phyloP scores from a whole-genome alignment of 2,888 invertebrate species.

The Bombyx huttoni region DNA sequence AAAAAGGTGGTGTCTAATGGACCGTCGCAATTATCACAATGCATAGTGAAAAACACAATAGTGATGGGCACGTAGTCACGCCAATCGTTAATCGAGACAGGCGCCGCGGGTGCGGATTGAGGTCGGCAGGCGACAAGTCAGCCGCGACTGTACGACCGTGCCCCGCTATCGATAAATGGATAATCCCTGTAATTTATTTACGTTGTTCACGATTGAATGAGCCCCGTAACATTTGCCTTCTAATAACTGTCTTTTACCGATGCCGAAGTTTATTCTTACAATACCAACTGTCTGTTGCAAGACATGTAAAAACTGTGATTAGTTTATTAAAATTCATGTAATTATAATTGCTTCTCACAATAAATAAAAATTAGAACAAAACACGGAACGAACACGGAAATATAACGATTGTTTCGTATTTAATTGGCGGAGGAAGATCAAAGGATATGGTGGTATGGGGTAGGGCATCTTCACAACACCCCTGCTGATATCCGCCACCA shows the following conservation, averaged over 20 bases:
- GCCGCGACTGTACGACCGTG: conserved; percentile 25
- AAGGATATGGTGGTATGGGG: too few species aligned
- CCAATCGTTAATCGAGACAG: conserved; percentile 43
- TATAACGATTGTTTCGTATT: too few species aligned
- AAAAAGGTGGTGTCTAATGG: conserved; percentile 10
- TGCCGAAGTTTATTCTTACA: not conserved
- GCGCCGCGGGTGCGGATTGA: conserved; percentile 39
- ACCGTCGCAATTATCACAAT: conserved; percentile 23
- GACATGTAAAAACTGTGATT: too few species aligned
- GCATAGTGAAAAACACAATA: conserved; percentile 41
- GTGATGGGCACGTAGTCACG: conserved; percentile 42
- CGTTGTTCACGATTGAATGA: conserved; percentile 10
- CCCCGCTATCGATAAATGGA: conserved; percentile 37
- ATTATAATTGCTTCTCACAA: too few species aligned
- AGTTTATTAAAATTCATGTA: too few species aligned
- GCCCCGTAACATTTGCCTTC: conserved; percentile 3
- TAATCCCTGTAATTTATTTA: conserved; percentile 18
- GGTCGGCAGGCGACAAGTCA: conserved; percentile 39
- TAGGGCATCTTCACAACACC: too few species aligned
- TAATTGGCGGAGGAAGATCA: too few species aligned
- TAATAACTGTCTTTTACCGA: conserved; percentile 1
- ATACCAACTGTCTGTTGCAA: too few species aligned
- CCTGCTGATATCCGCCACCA: too few species aligned
- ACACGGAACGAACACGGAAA: too few species aligned
- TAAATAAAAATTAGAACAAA: too few species aligned